Evolutionary conservation across 2,888 invertebrate genomes (phyloP).

Genomic region (Drosophila falleni): DNA sequence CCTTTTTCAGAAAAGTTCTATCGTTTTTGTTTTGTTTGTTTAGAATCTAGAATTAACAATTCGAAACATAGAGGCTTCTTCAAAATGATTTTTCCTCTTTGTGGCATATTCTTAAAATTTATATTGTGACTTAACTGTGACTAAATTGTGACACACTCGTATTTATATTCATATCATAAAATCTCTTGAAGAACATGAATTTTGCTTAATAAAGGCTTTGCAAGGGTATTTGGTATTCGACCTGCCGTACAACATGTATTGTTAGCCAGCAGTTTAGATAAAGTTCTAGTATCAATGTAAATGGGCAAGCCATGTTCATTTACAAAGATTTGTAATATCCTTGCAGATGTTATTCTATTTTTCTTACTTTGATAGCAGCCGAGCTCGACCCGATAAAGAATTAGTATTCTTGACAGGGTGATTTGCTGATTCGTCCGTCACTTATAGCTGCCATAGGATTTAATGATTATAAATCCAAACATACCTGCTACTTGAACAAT

Average conservation of each 20-base stretch:
- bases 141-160: background rate
- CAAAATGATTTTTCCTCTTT: background rate
- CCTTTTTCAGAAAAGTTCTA: background rate
- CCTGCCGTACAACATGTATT: background rate
- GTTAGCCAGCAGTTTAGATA: background rate
- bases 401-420: background rate
- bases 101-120: background rate
- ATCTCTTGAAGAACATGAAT: background rate
- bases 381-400: background rate
- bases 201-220: background rate
- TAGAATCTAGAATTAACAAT: background rate
- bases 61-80: background rate
- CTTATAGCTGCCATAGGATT: background rate
- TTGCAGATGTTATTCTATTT: background rate
- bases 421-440: background rate
- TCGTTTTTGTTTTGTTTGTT: background rate
- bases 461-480: background rate
- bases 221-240: background rate
- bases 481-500: background rate
- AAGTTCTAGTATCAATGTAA: background rate
- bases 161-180: background rate
- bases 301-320: background rate
- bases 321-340: background rate
- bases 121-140: no score
- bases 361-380: background rate